Conservation (phyloP, 2,888 invertebrate species). For the Scaptodrosophila latifasciaeformis region DNA sequence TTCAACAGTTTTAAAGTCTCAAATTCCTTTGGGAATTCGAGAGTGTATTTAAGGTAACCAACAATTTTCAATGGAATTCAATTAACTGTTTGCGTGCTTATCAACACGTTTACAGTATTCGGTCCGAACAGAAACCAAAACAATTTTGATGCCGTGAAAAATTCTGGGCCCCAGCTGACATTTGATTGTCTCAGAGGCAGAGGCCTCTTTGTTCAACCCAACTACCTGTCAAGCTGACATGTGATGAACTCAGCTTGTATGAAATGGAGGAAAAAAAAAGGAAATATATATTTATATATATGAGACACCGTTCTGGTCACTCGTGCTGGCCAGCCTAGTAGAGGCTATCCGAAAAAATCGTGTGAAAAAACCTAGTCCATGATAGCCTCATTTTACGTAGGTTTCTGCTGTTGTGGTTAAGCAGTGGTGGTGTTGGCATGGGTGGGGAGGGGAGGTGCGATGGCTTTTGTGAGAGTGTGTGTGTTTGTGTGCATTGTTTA, state of each 20-base stretch:
- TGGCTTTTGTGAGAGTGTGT: background rate
- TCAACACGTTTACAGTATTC: slow-evolving; percentile 49
- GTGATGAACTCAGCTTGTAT: slow-evolving; percentile 46
- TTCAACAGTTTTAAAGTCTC: no score
- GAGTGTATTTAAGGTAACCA: no score
- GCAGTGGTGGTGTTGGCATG: no score
- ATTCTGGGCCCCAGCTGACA: slow-evolving; percentile 47
- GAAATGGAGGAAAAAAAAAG: slow-evolving; percentile 8
- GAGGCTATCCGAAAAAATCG: slow-evolving; percentile 13
- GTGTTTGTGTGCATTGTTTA: slow-evolving; percentile 16
- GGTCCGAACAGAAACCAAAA: background rate
- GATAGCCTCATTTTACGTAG: background rate
- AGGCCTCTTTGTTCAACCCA: no score
- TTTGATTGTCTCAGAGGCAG: slow-evolving; percentile 58
- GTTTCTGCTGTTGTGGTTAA: slow-evolving; percentile 24
- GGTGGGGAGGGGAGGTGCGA: no score
- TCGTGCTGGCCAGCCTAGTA: slow-evolving; percentile 11
- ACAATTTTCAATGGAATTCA: slow-evolving; percentile 52
- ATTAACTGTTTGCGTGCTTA: slow-evolving; percentile 55
- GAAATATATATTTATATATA: no score
- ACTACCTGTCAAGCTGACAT: no score
- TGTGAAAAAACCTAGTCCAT: background rate
- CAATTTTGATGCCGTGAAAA: background rate
- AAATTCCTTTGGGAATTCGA: no score
- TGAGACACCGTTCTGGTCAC: no score